Conservation (phyloP, 2,888 invertebrate species). For the Pterobdella sp. region DNA sequence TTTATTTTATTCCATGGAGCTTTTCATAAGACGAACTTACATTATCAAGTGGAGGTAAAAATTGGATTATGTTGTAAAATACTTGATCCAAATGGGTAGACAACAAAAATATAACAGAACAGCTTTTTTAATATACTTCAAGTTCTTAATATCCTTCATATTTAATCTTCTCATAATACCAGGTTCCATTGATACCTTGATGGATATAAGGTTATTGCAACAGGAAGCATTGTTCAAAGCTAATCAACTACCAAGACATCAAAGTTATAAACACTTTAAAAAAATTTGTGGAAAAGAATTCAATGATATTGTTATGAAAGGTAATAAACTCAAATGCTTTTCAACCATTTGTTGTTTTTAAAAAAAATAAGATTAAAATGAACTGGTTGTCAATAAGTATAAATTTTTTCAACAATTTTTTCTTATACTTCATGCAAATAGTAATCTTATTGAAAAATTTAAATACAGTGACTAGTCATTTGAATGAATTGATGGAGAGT, state of each 20-base stretch:
- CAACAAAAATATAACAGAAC: too few relatives aligned
- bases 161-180: too few relatives aligned
- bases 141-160: too few relatives aligned
- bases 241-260: not conserved
- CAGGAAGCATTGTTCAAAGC: not conserved
- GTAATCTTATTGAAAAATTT: not conserved
- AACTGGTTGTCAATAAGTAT: not conserved
- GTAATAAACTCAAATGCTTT: not conserved
- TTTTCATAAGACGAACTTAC: too few relatives aligned
- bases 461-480: not conserved
- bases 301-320: not conserved
- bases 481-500: not conserved
- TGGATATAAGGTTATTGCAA: not conserved
- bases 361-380: not conserved
- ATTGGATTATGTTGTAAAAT: too few relatives aligned
- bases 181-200: not conserved
- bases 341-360: not conserved
- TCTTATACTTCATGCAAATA: not conserved
- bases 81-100: too few relatives aligned
- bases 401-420: not conserved
- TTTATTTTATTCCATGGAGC: too few relatives aligned
- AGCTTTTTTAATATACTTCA: too few relatives aligned
- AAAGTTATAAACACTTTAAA: not conserved
- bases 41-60: too few relatives aligned
- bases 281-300: not conserved